Evolutionary conservation across 2,113 vertebrate species (phyloP), one percentile per base, ranked within the genome.

Genomic region (western clawed frog (Xenopus tropicalis)): DNA sequence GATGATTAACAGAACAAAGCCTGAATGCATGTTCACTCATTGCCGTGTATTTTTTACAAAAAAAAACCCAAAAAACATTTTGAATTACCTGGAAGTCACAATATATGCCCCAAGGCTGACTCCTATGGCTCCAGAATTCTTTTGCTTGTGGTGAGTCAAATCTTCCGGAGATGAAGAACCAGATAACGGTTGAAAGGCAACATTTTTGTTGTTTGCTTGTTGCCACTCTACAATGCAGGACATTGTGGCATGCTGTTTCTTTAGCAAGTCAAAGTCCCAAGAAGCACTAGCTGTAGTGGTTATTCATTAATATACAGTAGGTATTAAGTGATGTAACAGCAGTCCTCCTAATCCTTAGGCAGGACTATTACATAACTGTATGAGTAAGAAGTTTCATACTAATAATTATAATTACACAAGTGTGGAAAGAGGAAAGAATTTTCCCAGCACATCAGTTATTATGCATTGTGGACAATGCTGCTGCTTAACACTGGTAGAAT

Each of bases 261-360:
- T 44, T 74, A 61, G 56, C 64, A 51, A 74, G 72, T 67, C 72
- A 67, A 74, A 74, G 72, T 74, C 56, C 72, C 61, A 22, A 14
- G 64, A 74, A 44, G 6, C 37, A 11, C n/a, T 24, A 57, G 23
- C 54, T 51, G 19, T 11, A 46, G 54, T 48, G 46, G 72, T 67
- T 67, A 74, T 48, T 74, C 64, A 74, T 67, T 74, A 74, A 74
- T 74, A 25, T 48, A 17, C 46, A 48, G 46, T 14, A 11, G 21
- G 14, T 67, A 61, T 52, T 25, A 74, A 61, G 57, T 67, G 56
- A 59, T 66, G 51, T 66, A 19, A 48, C 71, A 56, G 3, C 20
- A 61, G 21, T n/a, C 64, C 72, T 74, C 72, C 63, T 67, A 20
- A 67, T 74, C 54, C 63, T 59, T 8, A 67, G 72, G 72, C 72